Base-by-base conservation (phyloP, 2,888 invertebrate genomes). In the Prosopocoilus inquinatus region DNA sequence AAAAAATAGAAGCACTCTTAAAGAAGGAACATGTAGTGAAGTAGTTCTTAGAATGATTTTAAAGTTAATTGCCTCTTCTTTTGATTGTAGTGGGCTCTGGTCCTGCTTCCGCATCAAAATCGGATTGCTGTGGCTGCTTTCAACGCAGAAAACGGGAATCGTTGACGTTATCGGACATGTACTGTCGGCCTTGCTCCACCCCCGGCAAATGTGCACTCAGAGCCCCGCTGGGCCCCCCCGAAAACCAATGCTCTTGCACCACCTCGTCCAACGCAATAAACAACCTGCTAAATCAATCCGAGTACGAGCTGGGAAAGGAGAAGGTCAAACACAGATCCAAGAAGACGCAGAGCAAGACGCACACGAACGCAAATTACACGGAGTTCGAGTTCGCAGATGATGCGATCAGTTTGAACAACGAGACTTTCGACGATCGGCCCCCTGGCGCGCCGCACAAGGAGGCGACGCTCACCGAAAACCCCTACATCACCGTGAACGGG, bases 401-500 rank as follows among this genome's bases (percentile, higher is more conserved):
- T 60, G 78, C 78, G 1, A 76, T 76, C 9, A 74, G 74, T 61
- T 63, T 78, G 48, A 75, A 76, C 55, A 71, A 69, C 33, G 73
- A 75, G 59, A 58, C 57, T 9, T 58, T 53, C 11, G 67, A 74
- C n/a, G 72, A 74, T 9, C 74, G 77, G 1, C 54, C 66, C 8
- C 69, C 68, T 56, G 74, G 72, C 34, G 68, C 71, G 2, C 75
- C 75, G 57, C 72, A 74, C 65, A 75, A 75, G 59, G 64, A 64
- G 11, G 64, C 67, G 2, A 60, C 55, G 7, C 59, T 61, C 4
- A 74, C 68, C 75, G 71, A 81, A 80, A 80, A 79, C 79, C 78
- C 79, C 76, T 76, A 70, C 80, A 79, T 83, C 15, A 81, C 79
- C 16, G 86, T 85, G 32, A 83, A 87, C 64, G 89, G 88, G 9